A percentile compares a stretch with the other conserved stretches of the same genome.
Evolutionary conservation across 2,888 invertebrate species (phyloP).

Genomic region (Didymodactylos carnosus): DNA sequence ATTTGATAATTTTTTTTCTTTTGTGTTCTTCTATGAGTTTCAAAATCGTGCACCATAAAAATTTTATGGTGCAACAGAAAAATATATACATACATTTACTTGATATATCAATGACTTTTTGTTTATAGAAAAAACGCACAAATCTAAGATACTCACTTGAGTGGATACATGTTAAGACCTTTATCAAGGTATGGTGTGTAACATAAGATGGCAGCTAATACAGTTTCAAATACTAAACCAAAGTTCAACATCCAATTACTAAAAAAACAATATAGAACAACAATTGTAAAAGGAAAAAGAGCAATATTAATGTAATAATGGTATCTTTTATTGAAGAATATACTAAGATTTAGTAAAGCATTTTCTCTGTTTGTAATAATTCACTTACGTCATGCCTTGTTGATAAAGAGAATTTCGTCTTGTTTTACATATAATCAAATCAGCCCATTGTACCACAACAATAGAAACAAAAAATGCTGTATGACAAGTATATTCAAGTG

Average conservation of each 20-base stretch:
- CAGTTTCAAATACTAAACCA: constrained; percentile 35
- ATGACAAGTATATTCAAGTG: constrained; percentile 86
- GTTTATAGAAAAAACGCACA: not conserved
- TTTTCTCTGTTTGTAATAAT: not conserved
- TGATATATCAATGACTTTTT: not conserved
- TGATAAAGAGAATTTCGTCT: constrained; percentile 83
- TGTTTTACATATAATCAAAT: constrained; percentile 91
- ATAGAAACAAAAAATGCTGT: constrained; percentile 95
- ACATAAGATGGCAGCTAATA: constrained; percentile 32
- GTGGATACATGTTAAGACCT: constrained; percentile 35
- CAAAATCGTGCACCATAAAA: too few relatives aligned
- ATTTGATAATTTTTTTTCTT: too few relatives aligned
- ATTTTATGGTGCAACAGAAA: too few relatives aligned
- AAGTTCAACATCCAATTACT: constrained; percentile 35
- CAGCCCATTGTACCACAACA: constrained; percentile 92
- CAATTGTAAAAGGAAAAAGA: not conserved
- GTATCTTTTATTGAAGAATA: too few relatives aligned
- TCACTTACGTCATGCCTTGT: constrained; percentile 66
- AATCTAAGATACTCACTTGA: constrained; percentile 24
- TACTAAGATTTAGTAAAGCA: not conserved
- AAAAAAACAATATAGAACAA: constrained; percentile 16
- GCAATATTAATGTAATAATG: too few relatives aligned
- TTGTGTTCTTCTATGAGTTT: too few relatives aligned
- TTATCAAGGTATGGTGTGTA: constrained; percentile 35
- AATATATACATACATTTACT: not conserved